A percentile compares a stretch with the other conserved stretches of the same genome.
These are phyloP conservation scores for Neolamprologus longior DNA, from an alignment of 2,113 vertebrate genomes.

Conservation along the genomic window DNA sequence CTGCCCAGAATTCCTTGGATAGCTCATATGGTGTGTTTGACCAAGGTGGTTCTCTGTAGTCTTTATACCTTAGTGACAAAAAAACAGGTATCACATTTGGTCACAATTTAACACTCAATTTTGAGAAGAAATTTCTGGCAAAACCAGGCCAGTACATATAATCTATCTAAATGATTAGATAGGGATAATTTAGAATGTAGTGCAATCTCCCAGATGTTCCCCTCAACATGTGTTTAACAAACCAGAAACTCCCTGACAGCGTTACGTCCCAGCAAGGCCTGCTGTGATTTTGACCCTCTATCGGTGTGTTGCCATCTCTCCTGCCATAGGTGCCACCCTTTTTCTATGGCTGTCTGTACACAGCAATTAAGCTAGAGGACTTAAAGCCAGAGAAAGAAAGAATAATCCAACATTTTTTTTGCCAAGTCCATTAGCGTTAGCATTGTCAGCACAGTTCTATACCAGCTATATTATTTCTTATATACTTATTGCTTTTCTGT, in stretches of 20 bases:
- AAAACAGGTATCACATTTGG: background rate
- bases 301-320: background rate
- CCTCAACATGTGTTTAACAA: background rate
- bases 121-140: background rate
- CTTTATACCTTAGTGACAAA: conserved; percentile 82
- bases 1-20: conserved; percentile 95
- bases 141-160: background rate
- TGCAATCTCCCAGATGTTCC: background rate
- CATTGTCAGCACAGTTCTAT: background rate
- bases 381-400: background rate
- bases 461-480: background rate
- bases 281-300: background rate
- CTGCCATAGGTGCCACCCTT: background rate
- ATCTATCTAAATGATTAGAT: background rate
- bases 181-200: background rate
- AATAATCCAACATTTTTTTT: background rate
- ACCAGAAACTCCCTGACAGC: background rate
- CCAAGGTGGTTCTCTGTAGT: conserved; percentile 95
- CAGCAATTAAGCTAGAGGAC: background rate
- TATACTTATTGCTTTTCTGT: background rate
- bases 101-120: background rate
- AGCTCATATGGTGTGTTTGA: conserved; percentile 86
- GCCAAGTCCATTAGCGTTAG: background rate
- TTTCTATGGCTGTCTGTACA: background rate
- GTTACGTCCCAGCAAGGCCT: background rate